These are phyloP conservation scores for Tortricodes alternella DNA, from an alignment of 2,888 invertebrate genomes.

Conservation along the genomic window DNA sequence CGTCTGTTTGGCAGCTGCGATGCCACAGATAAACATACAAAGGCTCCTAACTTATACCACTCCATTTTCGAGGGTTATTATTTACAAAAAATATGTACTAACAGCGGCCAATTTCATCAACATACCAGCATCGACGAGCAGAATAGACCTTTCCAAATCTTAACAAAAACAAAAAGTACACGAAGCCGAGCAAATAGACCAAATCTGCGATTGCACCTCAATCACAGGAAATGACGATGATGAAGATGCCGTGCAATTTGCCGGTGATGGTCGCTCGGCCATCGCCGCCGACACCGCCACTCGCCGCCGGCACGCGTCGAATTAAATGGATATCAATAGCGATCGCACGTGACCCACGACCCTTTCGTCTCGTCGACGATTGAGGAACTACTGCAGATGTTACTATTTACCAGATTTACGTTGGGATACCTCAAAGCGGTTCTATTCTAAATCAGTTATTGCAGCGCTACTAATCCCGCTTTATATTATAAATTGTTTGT, in stretches of 20 bases:
- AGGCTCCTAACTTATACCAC: too few relatives aligned
- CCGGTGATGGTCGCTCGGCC: constrained; percentile 41
- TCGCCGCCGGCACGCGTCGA: constrained; percentile 68
- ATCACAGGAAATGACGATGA: constrained; percentile 65
- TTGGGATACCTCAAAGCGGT: not conserved
- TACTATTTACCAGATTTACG: constrained; percentile 3
- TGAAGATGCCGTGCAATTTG: constrained; percentile 59
- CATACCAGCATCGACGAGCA: too few relatives aligned
- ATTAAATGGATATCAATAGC: constrained; percentile 82
- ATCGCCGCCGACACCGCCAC: constrained; percentile 27
- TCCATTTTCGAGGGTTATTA: too few relatives aligned
- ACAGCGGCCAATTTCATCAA: too few relatives aligned
- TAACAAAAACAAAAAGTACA: constrained; percentile 35
- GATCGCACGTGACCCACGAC: constrained; percentile 70
- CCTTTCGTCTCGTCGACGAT: constrained; percentile 52
- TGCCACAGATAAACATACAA: too few relatives aligned
- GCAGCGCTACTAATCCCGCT: too few relatives aligned
- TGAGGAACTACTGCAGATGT: constrained; percentile 11
- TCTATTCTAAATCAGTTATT: not conserved
- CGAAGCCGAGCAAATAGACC: constrained; percentile 34
- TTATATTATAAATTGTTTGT: too few relatives aligned
- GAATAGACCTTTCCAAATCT: too few relatives aligned
- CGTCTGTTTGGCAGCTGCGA: too few relatives aligned
- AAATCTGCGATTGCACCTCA: constrained; percentile 53
- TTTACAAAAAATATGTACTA: too few relatives aligned